Percentiles rank a stretch among this genome's conserved stretches.
These are phyloP conservation scores for Microchrysa polita DNA, from an alignment of 2,888 invertebrate genomes.

Conservation along the genomic window DNA sequence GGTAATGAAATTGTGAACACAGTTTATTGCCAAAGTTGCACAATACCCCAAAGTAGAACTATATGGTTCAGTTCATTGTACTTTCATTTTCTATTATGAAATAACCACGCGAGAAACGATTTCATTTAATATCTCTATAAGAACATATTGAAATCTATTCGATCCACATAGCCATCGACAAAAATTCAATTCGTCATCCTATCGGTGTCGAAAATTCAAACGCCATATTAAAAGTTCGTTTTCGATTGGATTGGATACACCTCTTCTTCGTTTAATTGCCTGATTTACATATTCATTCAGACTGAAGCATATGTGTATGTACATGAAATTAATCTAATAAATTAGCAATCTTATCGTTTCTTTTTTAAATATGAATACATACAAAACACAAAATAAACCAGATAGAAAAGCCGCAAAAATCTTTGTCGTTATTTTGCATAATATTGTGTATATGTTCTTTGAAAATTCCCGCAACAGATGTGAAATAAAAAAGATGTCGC, in stretches of 20 bases:
- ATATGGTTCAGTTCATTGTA: too few species aligned
- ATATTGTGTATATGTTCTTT: background rate
- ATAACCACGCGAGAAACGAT: too few species aligned
- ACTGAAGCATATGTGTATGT: constrained; percentile 16
- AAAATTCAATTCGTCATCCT: too few species aligned
- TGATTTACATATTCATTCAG: constrained; percentile 24
- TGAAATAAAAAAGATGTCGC: background rate
- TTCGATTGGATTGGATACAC: background rate
- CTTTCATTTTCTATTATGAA: too few species aligned
- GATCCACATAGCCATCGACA: too few species aligned
- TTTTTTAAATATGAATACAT: background rate
- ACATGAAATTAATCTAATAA: constrained; percentile 14
- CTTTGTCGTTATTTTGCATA: background rate
- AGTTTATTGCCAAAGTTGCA: too few species aligned
- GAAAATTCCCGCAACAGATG: background rate
- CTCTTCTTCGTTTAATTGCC: constrained; percentile 26
- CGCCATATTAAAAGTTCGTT: constrained; percentile 20
- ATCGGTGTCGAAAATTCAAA: too few species aligned
- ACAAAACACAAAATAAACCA: background rate
- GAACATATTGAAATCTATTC: too few species aligned
- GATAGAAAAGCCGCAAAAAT: background rate
- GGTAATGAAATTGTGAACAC: too few species aligned
- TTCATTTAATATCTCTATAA: too few species aligned
- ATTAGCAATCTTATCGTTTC: constrained; percentile 14
- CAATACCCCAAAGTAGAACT: too few species aligned